Evolutionary conservation across 2,888 invertebrate species (phyloP), one percentile per base, ranked within the genome.

Genomic region (Rapana venosa): DNA sequence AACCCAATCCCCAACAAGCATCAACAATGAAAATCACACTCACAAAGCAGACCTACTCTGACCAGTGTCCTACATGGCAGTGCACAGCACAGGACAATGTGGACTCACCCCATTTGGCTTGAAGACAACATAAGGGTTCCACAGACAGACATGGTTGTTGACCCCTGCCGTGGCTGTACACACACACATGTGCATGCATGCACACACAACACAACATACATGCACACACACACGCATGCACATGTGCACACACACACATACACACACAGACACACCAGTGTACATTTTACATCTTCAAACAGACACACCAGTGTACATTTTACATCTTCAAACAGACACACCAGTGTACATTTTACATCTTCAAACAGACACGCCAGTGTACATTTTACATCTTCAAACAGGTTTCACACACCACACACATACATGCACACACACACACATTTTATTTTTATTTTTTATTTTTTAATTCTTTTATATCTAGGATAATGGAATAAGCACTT

Each of bases 121-220:
- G 22, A 95, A 96, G 35, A 95, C 94, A 22, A 96, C 96, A 91
- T 96, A 96, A 5, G 96, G 96, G 90, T 96, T 96, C 96, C 96
- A 96, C 83, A 96, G 91, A 91, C 96, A 95, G 6, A 96, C 96
- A 88, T 96, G 96, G 90, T 95, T 95, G 92, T 96, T 96, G 5
- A 96, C 96, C 13, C 96, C 96, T 17, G 96, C 96, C 58, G 96
- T 96, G 13, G 96, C 96, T 96, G 92, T 74, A 17, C 2, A 84
- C 36, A 88, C 74, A 74, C 74, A 74, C 74, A 74, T n/a, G 56
- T 56, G 26, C 85, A 85, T n/a, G 47, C 30, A 88, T 17, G 77
- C 79, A 79, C 79, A 79, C 35, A 79, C 79, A 79, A 79, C 35
- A 79, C 79, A 79, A 11, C 79, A 35, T 17, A 20, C 79, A 35